These are phyloP conservation scores for Drepanosiphum platanoidis DNA, from an alignment of 2,888 invertebrate genomes.

Conservation along the genomic window DNA sequence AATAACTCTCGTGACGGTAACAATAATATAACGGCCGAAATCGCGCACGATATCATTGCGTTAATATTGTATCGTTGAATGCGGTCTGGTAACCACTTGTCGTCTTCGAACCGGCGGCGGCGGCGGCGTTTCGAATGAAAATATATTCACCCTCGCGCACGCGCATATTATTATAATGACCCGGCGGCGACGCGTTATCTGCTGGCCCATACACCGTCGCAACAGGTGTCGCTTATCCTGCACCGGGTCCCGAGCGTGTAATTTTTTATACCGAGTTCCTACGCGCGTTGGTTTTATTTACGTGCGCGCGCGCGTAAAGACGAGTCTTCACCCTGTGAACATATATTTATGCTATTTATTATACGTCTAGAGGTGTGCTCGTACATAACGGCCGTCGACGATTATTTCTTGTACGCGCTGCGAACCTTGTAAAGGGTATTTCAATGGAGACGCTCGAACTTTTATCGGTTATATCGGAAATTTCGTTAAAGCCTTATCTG, in stretches of 20 bases:
- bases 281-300: no score
- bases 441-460: no score
- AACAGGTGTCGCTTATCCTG: slow-evolving; percentile 44
- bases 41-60: background rate
- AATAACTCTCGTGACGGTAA: background rate
- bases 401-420: background rate
- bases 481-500: no score
- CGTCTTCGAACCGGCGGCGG: background rate
- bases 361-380: no score
- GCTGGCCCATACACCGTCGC: background rate
- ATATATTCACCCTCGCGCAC: slow-evolving; percentile 52
- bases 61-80: background rate
- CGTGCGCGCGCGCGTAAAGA: no score
- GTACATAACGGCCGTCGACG: no score
- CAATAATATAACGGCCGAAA: background rate
- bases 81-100: slow-evolving; percentile 32
- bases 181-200: slow-evolving; percentile 32
- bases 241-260: background rate
- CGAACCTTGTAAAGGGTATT: no score
- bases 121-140: slow-evolving; percentile 6
- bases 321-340: no score
- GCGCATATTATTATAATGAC: slow-evolving; percentile 13
- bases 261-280: no score
- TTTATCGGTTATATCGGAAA: no score
- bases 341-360: no score